Conservation (phyloP, 1,140 invertebrate genomes). For the Trichonephila inaurata region DNA sequence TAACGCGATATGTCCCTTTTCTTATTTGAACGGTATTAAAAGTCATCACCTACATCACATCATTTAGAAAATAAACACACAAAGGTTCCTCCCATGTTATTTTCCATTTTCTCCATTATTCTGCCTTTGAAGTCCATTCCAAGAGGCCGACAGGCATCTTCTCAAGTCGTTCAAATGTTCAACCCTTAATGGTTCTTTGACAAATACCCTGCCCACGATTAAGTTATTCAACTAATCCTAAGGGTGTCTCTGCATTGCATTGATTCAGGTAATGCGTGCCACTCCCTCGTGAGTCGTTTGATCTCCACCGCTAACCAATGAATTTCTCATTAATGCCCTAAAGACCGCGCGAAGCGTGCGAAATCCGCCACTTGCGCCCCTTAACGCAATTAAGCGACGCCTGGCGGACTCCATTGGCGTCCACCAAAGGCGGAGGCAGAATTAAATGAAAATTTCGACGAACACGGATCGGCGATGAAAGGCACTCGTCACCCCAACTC, state of each 20-base stretch:
- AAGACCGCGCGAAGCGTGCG: neutral
- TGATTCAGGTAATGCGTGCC: neutral
- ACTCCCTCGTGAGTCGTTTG: neutral
- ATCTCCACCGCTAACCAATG: slow-evolving; percentile 9
- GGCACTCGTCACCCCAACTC: neutral
- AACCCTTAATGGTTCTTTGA: neutral
- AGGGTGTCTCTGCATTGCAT: neutral
- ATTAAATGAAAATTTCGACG: slow-evolving; percentile 38
- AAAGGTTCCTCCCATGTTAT: too few species aligned
- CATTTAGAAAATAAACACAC: too few species aligned
- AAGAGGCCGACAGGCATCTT: too few species aligned
- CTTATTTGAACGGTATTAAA: too few species aligned
- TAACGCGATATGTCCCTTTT: too few species aligned
- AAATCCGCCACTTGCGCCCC: neutral
- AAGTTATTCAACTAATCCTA: neutral
- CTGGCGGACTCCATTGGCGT: slow-evolving; percentile 4
- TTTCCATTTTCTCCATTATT: too few species aligned
- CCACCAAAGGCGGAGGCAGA: slow-evolving; percentile 40
- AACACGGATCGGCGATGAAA: neutral
- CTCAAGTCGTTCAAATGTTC: too few species aligned
- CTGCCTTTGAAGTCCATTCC: too few species aligned
- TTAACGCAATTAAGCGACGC: slow-evolving; percentile 37
- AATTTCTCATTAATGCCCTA: slow-evolving; percentile 34
- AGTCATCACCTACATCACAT: too few species aligned
- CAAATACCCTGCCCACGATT: neutral